Percentiles rank a stretch among this genome's conserved stretches.
Evolutionary conservation across 2,113 vertebrate genomes (phyloP).

Genomic region (Pseudolaguvia tuberculata): DNA sequence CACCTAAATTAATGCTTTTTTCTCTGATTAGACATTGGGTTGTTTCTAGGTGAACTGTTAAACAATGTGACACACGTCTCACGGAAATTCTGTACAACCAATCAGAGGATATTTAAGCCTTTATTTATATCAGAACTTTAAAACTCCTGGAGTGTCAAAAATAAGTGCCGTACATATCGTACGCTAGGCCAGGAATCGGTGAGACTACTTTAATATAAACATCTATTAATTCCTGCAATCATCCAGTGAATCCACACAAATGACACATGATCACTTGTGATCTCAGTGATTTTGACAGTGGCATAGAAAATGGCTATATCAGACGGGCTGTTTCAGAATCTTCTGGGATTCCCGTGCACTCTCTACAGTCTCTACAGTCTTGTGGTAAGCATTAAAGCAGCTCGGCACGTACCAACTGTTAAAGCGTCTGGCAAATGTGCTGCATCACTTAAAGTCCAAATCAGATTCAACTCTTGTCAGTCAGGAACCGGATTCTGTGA

Average conservation of each 20-base stretch:
- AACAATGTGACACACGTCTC: too few species aligned
- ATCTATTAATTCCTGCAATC: neutral
- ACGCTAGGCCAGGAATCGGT: too few species aligned
- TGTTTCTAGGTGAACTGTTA: too few species aligned
- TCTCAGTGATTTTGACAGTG: neutral
- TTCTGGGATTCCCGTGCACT: neutral
- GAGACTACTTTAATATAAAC: neutral
- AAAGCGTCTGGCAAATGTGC: neutral
- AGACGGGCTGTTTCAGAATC: neutral
- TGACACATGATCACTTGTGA: neutral
- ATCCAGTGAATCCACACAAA: neutral
- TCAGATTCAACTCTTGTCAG: neutral
- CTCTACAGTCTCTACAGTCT: neutral
- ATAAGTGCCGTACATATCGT: too few species aligned
- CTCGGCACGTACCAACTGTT: neutral
- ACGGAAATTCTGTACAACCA: too few species aligned
- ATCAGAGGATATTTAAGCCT: too few species aligned
- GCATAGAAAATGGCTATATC: neutral
- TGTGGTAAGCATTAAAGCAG: neutral
- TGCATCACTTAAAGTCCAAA: neutral
- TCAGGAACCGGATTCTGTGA: neutral
- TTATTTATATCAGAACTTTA: too few species aligned
- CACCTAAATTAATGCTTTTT: too few species aligned
- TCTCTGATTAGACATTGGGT: too few species aligned
- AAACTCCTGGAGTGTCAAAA: too few species aligned